These are phyloP conservation scores for Falcaria lacertinaria DNA, from an alignment of 2,888 invertebrate species.

Conservation along the genomic window DNA sequence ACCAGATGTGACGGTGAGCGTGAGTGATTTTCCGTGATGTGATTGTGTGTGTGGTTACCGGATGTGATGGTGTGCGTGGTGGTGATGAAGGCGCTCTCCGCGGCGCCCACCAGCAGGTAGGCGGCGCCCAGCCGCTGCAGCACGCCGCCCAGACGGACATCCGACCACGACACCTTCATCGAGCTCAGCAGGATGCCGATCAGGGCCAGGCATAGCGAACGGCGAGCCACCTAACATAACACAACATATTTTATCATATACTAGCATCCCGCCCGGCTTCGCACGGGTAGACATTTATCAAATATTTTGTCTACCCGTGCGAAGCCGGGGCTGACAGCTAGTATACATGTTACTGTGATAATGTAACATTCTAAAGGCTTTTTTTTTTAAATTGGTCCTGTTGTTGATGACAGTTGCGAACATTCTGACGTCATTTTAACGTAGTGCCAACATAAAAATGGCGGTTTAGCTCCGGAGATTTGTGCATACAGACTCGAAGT, in stretches of 20 bases:
- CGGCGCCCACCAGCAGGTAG: conserved; percentile 85
- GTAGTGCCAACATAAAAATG: no score
- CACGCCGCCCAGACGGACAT: conserved; percentile 88
- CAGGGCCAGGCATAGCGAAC: conserved; percentile 81
- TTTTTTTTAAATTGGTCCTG: no score
- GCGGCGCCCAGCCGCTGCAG: conserved; percentile 90
- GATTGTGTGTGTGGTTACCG: conserved; percentile 18
- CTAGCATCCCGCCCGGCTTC: no score
- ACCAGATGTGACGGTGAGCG: background rate
- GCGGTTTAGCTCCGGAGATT: no score
- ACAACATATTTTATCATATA: background rate
- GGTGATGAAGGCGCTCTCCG: conserved; percentile 80
- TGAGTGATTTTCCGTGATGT: background rate
- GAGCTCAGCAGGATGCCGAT: conserved; percentile 81
- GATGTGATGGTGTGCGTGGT: conserved; percentile 57
- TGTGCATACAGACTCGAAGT: no score
- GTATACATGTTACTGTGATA: no score
- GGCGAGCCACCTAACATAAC: conserved; percentile 59
- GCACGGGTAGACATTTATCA: no score
- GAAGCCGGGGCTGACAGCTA: no score
- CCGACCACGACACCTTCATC: conserved; percentile 67
- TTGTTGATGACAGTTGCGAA: no score
- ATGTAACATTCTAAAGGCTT: no score
- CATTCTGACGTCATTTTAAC: no score
- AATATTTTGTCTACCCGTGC: no score